These are phyloP conservation scores for Nannobrachium achirus DNA, from an alignment of 2,113 vertebrate species.

Conservation along the genomic window DNA sequence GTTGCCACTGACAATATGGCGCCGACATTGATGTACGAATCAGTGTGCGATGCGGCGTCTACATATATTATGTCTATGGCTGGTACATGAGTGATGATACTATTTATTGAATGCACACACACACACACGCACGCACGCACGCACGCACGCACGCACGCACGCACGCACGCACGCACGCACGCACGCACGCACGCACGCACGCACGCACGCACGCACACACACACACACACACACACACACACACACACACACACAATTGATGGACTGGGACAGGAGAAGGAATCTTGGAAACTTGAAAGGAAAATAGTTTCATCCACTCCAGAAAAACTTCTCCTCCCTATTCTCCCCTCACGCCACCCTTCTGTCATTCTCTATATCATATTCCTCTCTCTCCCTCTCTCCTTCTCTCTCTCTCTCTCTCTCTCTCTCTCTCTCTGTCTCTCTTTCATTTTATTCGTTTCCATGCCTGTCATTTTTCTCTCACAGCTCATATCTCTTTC, in stretches of 20 bases:
- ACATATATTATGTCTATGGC: too few species aligned
- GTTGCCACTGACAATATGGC: too few species aligned
- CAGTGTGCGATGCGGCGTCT: too few species aligned
- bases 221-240: neutral
- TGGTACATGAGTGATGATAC: too few species aligned
- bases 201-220: neutral
- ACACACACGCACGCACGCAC: too few species aligned
- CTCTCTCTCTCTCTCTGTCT: neutral
- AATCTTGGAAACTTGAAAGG: neutral
- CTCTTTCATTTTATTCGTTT: neutral
- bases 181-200: neutral
- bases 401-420: neutral
- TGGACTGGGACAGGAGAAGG: neutral
- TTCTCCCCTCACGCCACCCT: neutral
- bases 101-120: too few species aligned
- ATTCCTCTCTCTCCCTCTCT: neutral
- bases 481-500: neutral
- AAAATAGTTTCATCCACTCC: neutral
- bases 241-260: neutral
- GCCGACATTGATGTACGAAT: too few species aligned
- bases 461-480: neutral
- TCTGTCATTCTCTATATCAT: neutral
- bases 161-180: too few species aligned
- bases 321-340: neutral
- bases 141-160: too few species aligned